Conservation (phyloP, 1,140 invertebrate genomes). For the Augochlora pura region DNA sequence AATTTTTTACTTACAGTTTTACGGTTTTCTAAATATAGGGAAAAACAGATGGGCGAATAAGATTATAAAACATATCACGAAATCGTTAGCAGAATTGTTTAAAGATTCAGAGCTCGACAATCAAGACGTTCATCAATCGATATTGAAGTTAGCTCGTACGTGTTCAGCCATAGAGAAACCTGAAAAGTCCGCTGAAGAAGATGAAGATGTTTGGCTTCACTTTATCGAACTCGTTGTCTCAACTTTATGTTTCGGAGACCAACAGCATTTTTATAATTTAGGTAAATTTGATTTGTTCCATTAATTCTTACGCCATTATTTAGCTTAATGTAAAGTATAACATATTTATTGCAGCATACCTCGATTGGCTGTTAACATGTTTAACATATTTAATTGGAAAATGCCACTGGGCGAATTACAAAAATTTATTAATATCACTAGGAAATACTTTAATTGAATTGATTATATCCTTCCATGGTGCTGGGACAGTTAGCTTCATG, state of each 20-base stretch:
- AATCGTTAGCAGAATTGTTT: slow-evolving; percentile 69
- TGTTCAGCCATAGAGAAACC: slow-evolving; percentile 65
- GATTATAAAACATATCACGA: slow-evolving; percentile 71
- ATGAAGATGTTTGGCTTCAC: slow-evolving; percentile 65
- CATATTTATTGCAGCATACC: slow-evolving; percentile 75
- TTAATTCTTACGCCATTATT: not conserved
- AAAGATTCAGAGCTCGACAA: slow-evolving; percentile 64
- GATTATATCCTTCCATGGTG: slow-evolving; percentile 80
- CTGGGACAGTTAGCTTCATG: slow-evolving; percentile 80
- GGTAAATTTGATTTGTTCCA: slow-evolving; percentile 62
- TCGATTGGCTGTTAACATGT: slow-evolving; percentile 80
- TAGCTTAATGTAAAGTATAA: not conserved
- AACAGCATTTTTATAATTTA: slow-evolving; percentile 81
- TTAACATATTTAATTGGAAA: slow-evolving; percentile 79
- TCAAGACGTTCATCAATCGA: slow-evolving; percentile 72
- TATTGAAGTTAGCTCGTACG: slow-evolving; percentile 69
- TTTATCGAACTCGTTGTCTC: slow-evolving; percentile 72
- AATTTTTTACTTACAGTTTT: not conserved
- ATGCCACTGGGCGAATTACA: slow-evolving; percentile 76
- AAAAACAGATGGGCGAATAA: slow-evolving; percentile 64
- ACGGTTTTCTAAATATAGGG: slow-evolving; percentile 39
- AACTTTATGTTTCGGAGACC: slow-evolving; percentile 71
- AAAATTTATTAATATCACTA: slow-evolving; percentile 66
- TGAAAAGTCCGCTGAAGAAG: slow-evolving; percentile 45
- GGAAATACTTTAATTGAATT: slow-evolving; percentile 77